Percentiles rank a stretch among this genome's conserved stretches.
Conservation (phyloP, 64 coral and sea anemone species). For the Acropora tenuis region DNA sequence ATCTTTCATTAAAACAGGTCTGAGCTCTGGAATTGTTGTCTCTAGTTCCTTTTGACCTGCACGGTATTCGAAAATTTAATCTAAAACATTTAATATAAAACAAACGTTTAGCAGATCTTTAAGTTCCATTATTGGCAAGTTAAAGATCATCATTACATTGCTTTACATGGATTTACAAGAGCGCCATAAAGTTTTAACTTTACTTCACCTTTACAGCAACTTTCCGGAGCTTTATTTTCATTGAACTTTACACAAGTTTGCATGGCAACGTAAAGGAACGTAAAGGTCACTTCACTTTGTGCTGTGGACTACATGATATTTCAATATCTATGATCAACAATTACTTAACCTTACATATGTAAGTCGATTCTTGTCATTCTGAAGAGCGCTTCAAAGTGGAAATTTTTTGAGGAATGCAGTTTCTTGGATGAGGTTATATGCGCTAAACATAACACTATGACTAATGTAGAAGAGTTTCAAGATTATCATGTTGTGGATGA, state of each 20-base stretch:
- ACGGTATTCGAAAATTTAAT: background rate
- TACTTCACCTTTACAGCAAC: too few relatives aligned
- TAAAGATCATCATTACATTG: too few relatives aligned
- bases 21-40: background rate
- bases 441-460: constrained; percentile 6
- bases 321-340: too few relatives aligned
- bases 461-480: background rate
- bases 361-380: constrained; percentile 12
- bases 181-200: too few relatives aligned
- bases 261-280: too few relatives aligned
- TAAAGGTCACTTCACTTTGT: too few relatives aligned
- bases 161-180: too few relatives aligned
- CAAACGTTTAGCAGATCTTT: background rate
- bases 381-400: background rate
- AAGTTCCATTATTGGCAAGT: background rate
- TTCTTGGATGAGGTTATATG: background rate
- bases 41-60: background rate
- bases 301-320: too few relatives aligned
- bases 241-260: too few relatives aligned
- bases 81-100: background rate
- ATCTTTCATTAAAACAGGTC: background rate
- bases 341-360: constrained; percentile 1
- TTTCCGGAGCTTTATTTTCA: too few relatives aligned
- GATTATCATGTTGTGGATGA: constrained; percentile 5
- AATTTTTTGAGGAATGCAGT: too few relatives aligned